A percentile compares a stretch with the other conserved stretches of the same genome.
These are phyloP conservation scores for Penelope pileata DNA, from an alignment of 2,113 vertebrate species.

Conservation along the genomic window DNA sequence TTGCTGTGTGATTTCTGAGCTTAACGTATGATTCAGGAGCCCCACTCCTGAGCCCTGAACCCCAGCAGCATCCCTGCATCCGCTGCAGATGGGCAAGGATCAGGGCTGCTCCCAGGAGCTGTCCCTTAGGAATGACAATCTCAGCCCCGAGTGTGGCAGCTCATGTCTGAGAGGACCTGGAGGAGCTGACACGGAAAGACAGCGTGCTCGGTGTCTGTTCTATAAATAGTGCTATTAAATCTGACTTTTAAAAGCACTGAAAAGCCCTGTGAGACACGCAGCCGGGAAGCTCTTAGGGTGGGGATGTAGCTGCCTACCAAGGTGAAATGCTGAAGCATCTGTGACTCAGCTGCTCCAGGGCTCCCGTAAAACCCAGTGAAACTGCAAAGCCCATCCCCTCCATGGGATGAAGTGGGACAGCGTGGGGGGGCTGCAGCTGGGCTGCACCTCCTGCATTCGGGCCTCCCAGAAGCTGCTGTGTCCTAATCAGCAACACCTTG, in stretches of 20 bases:
- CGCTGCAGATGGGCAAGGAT: background rate
- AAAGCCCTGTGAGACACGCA: background rate
- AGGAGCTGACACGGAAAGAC: background rate
- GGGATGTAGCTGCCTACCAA: background rate
- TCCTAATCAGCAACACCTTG: background rate
- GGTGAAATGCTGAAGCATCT: background rate
- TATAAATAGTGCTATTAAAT: background rate
- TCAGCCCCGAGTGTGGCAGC: background rate
- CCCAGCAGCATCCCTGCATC: background rate
- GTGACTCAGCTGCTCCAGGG: background rate
- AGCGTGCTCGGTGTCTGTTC: background rate
- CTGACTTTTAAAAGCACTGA: background rate
- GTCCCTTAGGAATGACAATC: background rate
- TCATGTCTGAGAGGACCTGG: background rate
- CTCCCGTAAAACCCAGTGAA: background rate
- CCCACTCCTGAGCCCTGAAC: accelerated
- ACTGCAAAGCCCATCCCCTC: too few relatives aligned
- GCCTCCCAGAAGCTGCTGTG: background rate
- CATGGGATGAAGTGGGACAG: background rate
- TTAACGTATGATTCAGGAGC: background rate
- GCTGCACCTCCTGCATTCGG: background rate
- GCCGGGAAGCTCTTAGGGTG: background rate
- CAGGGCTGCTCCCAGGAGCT: accelerated
- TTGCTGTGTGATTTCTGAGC: background rate
- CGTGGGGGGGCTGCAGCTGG: background rate